These are phyloP conservation scores for Hyles vespertilio DNA, from an alignment of 1,140 invertebrate genomes.

Conservation along the genomic window DNA sequence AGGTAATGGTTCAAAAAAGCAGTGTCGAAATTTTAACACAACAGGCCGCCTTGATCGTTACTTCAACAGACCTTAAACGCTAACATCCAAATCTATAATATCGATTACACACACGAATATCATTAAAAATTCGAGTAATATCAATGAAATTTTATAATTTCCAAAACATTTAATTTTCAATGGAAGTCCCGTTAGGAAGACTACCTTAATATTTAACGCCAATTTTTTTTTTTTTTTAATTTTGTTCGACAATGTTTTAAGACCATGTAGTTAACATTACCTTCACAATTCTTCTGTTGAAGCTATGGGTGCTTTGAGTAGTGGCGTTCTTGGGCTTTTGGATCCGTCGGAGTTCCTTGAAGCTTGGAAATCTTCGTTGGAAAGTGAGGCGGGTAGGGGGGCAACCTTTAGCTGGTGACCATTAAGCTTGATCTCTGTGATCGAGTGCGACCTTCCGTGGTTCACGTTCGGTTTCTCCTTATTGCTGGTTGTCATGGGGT, in stretches of 20 bases:
- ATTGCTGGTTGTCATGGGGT: conserved; percentile 48
- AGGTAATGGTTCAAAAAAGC: conserved; percentile 40
- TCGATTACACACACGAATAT: conserved; percentile 22
- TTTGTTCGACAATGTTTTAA: conserved; percentile 3
- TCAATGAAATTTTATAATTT: conserved; percentile 20
- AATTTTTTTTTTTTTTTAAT: neutral
- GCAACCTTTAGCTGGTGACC: conserved; percentile 81
- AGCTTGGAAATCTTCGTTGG: conserved; percentile 78
- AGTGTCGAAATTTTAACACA: conserved; percentile 31
- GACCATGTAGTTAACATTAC: conserved; percentile 29
- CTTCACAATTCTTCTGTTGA: conserved; percentile 80
- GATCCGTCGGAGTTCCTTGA: conserved; percentile 76
- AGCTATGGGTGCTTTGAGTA: conserved; percentile 78
- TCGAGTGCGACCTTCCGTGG: conserved; percentile 83
- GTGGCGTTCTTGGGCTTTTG: conserved; percentile 61
- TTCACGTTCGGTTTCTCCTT: conserved; percentile 76
- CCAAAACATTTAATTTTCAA: conserved; percentile 4
- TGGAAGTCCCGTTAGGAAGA: conserved; percentile 7
- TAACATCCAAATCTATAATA: conserved; percentile 25
- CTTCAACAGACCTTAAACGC: conserved; percentile 8
- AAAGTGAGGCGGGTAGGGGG: conserved; percentile 77
- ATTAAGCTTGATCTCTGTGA: conserved; percentile 85
- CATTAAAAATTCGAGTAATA: conserved; percentile 35
- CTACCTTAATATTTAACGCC: conserved; percentile 1
- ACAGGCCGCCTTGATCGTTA: neutral